Conservation (phyloP, 2,888 invertebrate genomes). For the Drosophila testacea region DNA sequence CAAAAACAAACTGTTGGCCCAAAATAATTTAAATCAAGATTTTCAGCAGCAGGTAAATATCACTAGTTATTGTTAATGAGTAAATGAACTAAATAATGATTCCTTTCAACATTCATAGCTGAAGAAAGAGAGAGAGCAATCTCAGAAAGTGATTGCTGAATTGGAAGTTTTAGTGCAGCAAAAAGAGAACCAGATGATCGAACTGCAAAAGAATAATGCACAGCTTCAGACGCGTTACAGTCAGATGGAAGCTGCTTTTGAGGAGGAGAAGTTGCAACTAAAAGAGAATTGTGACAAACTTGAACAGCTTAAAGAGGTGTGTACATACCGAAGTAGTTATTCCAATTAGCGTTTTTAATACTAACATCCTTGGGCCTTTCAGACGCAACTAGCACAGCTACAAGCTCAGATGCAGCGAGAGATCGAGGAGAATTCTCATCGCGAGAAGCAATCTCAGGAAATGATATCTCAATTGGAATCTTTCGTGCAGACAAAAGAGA, state of each 20-base stretch:
- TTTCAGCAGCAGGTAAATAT: conserved; percentile 8
- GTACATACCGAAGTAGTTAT: not conserved
- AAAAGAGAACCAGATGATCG: not conserved
- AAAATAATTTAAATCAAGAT: not conserved
- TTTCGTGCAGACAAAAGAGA: not conserved
- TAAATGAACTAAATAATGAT: no score
- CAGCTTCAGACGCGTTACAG: not conserved
- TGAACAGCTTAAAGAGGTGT: not conserved
- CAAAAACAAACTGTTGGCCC: not conserved
- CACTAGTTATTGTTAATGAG: not conserved
- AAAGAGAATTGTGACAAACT: not conserved
- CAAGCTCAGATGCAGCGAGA: not conserved
- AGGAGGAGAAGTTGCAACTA: not conserved
- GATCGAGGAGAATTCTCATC: not conserved
- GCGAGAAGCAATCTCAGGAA: not conserved
- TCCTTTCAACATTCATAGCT: not conserved
- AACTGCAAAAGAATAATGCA: not conserved
- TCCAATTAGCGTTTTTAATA: no score
- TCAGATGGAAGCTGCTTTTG: not conserved
- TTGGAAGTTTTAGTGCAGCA: not conserved
- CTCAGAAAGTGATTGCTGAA: not conserved
- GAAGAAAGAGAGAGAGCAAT: not conserved
- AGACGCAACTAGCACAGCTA: not conserved
- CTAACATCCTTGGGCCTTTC: not conserved
- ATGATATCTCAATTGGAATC: not conserved